A percentile compares a stretch with the other conserved stretches of the same genome.
Evolutionary conservation across 2,888 invertebrate species (phyloP).

Genomic region (Drosophila melanocephala): DNA sequence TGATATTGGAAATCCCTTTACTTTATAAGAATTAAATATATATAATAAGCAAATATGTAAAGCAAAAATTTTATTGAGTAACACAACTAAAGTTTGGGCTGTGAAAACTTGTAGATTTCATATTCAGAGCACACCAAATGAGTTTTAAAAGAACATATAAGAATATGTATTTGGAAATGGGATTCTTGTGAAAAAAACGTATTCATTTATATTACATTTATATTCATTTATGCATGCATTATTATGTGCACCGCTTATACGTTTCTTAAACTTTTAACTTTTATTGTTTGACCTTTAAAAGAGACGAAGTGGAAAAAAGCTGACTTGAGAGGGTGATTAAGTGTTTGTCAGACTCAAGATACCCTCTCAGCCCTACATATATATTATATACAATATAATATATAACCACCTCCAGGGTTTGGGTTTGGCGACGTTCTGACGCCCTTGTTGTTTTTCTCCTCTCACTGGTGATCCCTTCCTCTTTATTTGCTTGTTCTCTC

Average conservation of each 20-base stretch:
- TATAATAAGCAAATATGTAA: neutral
- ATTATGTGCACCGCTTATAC: neutral
- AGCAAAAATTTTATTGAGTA: neutral
- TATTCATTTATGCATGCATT: neutral
- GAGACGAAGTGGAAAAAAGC: neutral
- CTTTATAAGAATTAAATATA: neutral
- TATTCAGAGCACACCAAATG: neutral
- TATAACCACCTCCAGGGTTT: conserved; percentile 22
- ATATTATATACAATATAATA: neutral
- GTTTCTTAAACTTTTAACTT: neutral
- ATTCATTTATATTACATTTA: neutral
- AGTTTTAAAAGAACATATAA: neutral
- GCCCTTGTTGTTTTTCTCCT: conserved; percentile 26
- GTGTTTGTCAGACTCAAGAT: conserved; percentile 4
- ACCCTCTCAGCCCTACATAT: conserved; percentile 8
- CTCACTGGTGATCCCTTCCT: neutral
- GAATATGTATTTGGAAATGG: neutral
- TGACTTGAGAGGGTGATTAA: neutral
- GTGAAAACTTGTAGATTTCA: neutral
- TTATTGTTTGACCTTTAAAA: neutral
- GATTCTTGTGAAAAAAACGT: neutral
- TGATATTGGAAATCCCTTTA: neutral
- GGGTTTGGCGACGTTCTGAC: conserved; percentile 63
- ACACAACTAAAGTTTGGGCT: neutral
- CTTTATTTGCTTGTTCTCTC: neutral